Evolutionary conservation across 2,888 invertebrate species (phyloP), one percentile per base, ranked within the genome.

Genomic region (Zeuzera pyrina): DNA sequence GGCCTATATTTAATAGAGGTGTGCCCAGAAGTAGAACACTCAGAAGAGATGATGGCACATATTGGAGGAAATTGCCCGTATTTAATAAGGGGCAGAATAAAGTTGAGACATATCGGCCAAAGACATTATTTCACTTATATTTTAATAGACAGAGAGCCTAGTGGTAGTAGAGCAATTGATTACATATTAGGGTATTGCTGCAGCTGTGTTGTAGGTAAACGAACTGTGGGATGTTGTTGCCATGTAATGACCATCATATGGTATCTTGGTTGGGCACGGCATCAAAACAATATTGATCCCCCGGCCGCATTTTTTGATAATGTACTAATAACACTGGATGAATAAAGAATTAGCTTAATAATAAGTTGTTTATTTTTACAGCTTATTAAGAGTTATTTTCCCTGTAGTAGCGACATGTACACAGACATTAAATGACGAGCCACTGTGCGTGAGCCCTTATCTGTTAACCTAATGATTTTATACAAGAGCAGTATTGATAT

Each of bases 201-300:
- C 23, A 14, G 23, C 8, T 31, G 31, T 23, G n/a, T 31, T 23
- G 14, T 23, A 6, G 31, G 22, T 13, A 22, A 13, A 24, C 22
- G 15, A 8, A 31, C 31, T 14, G 14, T 31, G 23, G 31, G 31
- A 8, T 13, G 31, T 14, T 31, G 31, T 31, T 22, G 14, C 8
- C 31, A 31, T 15, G 13, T 23, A 5, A 31, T 31, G 5, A 14
- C 24, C n/a, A 31, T 31, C 12, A 12, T 31, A 14, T 31, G 31
- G 31, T 31, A 12, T 10, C 23, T 31, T 8, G 31, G 24, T 10
- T 12, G 5, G 24, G 23, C n/a, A n/a, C n/a, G n/a, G n/a, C n/a
- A n/a, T n/a, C n/a, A n/a, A n/a, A n/a, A n/a, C n/a, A n/a, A n/a
- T n/a, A n/a, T n/a, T n/a, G n/a, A n/a, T n/a, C n/a, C n/a, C n/a